A percentile compares a stretch with the other conserved stretches of the same genome.
Conservation (phyloP, 2,888 invertebrate genomes). For the Coelogynopora nodosa region DNA sequence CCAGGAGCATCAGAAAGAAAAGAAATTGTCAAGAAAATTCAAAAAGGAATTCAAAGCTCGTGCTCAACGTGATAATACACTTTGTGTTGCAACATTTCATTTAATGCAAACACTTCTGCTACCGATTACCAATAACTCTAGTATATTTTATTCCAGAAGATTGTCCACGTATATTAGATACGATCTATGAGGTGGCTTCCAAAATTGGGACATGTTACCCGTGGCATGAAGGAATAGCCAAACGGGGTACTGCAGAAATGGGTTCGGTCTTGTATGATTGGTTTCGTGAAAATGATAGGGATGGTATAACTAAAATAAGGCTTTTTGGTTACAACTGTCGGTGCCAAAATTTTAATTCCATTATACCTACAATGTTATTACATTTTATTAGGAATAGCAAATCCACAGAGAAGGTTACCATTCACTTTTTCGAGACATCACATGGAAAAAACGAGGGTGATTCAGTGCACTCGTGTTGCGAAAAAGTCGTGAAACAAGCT, state of each 20-base stretch:
- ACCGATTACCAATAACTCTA: not conserved
- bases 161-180: not conserved
- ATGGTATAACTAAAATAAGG: not conserved
- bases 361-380: not conserved
- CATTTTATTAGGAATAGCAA: not conserved
- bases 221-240: not conserved
- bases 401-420: not conserved
- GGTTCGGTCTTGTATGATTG: not conserved
- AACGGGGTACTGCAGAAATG: not conserved
- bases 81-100: constrained; percentile 24
- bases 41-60: not conserved
- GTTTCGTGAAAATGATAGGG: not conserved
- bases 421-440: not conserved
- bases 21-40: not conserved
- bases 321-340: not conserved
- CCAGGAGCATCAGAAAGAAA: not conserved
- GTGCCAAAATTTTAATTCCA: not conserved
- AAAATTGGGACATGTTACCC: not conserved
- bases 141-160: not conserved
- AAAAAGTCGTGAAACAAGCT: constrained; percentile 20
- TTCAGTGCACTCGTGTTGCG: constrained; percentile 4
- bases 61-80: constrained; percentile 28
- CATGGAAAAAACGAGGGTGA: constrained; percentile 17
- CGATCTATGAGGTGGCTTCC: not conserved
- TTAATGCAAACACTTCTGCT: constrained; percentile 8